Evolutionary conservation across 1,140 invertebrate genomes (phyloP), one percentile per base, ranked within the genome.

Genomic region (Chelonus insularis): DNA sequence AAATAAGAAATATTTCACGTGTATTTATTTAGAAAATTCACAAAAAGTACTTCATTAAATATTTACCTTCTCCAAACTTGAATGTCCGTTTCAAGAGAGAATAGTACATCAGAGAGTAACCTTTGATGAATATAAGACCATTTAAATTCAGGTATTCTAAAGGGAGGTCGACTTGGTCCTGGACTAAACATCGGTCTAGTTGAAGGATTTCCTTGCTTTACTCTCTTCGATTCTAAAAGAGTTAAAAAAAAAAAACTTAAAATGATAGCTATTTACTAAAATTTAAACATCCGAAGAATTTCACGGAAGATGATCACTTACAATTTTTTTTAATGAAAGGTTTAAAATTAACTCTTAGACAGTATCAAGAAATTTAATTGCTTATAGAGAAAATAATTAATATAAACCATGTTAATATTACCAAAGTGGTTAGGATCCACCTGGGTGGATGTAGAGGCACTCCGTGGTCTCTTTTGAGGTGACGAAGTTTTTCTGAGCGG

Each of bases 91-190:
- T 99, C 98, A 20, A 99, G 84, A 0, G 96, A 97, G 80, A 96
- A 97, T 7, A 99, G 83, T 16, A 99, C 91, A 84, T 99, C 97
- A 9, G 96, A 97, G 1, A 99, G 83, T 58, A 99, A 83, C 65
- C 95, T 86, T 80, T 99, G 95, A 83, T 99, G 98, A 67, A 99
- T 96, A 76, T 95, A 94, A 3, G 97, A 99, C 97, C 98, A 99
- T 70, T 96, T 92, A 82, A 99, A 99, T 83, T 99, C 97, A 25
- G 97, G 97, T 78, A 99, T 99, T 67, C 97, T 88, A 82, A 99
- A 99, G 0, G 97, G 95, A 18, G 97, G 96, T 68, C 95, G 87
- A 14, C 95, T 92, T 11, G 96, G 95, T 9, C 95, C 95, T 43
- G 95, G 93, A 78, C 92, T 97, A 78, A 97, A 97, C 88, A 96